phyloP scores from a whole-genome alignment of 2,797 vertebrate genomes.

The Zenarchopterus dispar region DNA sequence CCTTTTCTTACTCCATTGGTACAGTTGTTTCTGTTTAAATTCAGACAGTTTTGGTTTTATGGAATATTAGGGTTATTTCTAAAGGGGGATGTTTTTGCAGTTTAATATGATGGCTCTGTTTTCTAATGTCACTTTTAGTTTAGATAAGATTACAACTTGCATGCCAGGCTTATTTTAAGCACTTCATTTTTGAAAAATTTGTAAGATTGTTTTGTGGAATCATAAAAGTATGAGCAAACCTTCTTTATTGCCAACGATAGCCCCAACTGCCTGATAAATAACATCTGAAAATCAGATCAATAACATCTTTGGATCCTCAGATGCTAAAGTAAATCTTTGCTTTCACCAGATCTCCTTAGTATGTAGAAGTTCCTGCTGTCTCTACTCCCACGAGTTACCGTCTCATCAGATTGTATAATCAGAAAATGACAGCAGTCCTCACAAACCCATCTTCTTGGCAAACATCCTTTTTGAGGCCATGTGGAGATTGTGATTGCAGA shows the following conservation, averaged over 20 bases:
- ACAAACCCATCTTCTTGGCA: slow-evolving; percentile 66
- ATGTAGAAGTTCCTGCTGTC: slow-evolving; percentile 40
- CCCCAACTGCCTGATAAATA: slow-evolving; percentile 2
- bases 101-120: slow-evolving; percentile 2
- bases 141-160: slow-evolving; percentile 13
- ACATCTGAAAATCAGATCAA: slow-evolving; percentile 10
- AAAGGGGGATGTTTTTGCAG: too few relatives aligned
- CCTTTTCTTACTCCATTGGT: too few relatives aligned
- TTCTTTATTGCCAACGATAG: slow-evolving; percentile 8
- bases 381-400: slow-evolving; percentile 49
- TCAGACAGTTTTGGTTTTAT: too few relatives aligned
- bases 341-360: slow-evolving; percentile 24
- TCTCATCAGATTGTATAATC: slow-evolving; percentile 74
- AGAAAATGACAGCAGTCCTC: slow-evolving; percentile 67
- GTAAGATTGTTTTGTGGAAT: neutral
- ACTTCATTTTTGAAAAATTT: too few relatives aligned
- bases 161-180: neutral
- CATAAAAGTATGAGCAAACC: neutral
- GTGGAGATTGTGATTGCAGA: slow-evolving; percentile 65
- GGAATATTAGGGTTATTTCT: too few relatives aligned
- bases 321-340: slow-evolving; percentile 29
- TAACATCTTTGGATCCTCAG: slow-evolving; percentile 16
- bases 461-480: slow-evolving; percentile 55
- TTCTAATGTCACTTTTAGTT: slow-evolving; percentile 27
- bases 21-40: too few relatives aligned